A percentile compares a stretch with the other conserved stretches of the same genome.
These are phyloP conservation scores for Crotalus tigris DNA, from an alignment of 2,113 vertebrate genomes.

Conservation along the genomic window DNA sequence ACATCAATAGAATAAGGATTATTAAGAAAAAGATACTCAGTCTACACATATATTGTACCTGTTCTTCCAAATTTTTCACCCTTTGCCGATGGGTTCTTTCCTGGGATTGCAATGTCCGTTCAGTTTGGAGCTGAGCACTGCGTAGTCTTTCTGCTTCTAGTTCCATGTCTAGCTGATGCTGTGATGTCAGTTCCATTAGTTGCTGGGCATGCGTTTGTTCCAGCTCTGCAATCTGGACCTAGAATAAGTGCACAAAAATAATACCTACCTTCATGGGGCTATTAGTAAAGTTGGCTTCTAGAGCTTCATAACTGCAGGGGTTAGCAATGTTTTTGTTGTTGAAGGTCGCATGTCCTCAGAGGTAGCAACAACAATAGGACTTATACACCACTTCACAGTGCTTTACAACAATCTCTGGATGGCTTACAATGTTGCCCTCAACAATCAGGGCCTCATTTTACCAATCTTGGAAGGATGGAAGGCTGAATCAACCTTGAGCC, in stretches of 20 bases:
- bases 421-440: background rate
- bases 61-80: conserved; percentile 69
- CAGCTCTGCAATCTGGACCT: conserved; percentile 68
- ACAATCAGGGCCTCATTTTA: background rate
- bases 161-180: conserved; percentile 69
- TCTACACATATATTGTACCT: conserved; percentile 57
- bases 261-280: background rate
- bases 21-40: background rate
- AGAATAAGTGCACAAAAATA: background rate
- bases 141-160: conserved; percentile 58
- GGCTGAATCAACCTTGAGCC: background rate
- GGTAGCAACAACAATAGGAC: background rate
- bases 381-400: background rate
- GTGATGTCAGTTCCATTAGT: conserved; percentile 69
- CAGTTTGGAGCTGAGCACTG: conserved; percentile 64
- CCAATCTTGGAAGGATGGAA: background rate
- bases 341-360: background rate
- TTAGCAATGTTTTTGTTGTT: background rate
- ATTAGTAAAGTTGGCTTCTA: background rate
- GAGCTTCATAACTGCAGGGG: background rate
- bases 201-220: conserved; percentile 68
- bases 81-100: conserved; percentile 69
- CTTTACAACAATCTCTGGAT: background rate
- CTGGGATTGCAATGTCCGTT: conserved; percentile 60
- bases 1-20: background rate